A percentile compares a stretch with the other conserved stretches of the same genome.
Evolutionary conservation across 1,140 invertebrate genomes (phyloP).

Genomic region (Liolophura sinensis): DNA sequence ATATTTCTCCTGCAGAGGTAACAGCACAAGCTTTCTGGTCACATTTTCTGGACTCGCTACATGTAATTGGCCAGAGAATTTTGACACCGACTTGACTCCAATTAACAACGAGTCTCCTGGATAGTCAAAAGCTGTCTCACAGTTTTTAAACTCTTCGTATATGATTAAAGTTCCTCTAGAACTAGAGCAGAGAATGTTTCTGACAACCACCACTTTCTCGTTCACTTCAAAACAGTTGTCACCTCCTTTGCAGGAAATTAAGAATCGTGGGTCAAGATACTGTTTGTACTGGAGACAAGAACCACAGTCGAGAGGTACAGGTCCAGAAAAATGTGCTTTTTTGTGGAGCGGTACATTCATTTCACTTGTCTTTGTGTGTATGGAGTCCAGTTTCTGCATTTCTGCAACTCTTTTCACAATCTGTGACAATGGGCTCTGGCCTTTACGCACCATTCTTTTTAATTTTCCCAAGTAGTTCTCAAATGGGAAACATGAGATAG

Average conservation of each 20-base stretch:
- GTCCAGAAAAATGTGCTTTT: slow-evolving; percentile 14
- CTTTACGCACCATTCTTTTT: slow-evolving; percentile 45
- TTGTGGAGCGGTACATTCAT: slow-evolving; percentile 5
- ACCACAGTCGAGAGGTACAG: slow-evolving; percentile 2
- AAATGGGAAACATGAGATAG: slow-evolving; percentile 57
- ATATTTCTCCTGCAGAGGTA: too few species aligned
- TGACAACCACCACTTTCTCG: slow-evolving; percentile 9
- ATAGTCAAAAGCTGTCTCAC: too few species aligned
- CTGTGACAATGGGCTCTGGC: slow-evolving; percentile 37
- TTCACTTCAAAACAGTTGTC: slow-evolving; percentile 18
- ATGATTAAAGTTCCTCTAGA: too few species aligned
- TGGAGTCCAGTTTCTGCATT: background rate
- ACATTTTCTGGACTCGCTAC: too few species aligned
- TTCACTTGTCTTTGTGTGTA: background rate
- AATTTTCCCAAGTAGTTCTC: slow-evolving; percentile 57
- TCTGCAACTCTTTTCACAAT: slow-evolving; percentile 38
- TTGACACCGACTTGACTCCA: too few species aligned
- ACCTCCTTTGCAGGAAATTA: slow-evolving; percentile 7
- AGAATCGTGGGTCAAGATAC: background rate
- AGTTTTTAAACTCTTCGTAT: too few species aligned
- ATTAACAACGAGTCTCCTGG: too few species aligned
- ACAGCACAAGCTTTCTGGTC: too few species aligned
- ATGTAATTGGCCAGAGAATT: too few species aligned
- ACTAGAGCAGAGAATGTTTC: too few species aligned
- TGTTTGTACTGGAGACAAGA: slow-evolving; percentile 11